These are phyloP conservation scores for Lampris megalopsis DNA, from an alignment of 2,113 vertebrate species.

Conservation along the genomic window DNA sequence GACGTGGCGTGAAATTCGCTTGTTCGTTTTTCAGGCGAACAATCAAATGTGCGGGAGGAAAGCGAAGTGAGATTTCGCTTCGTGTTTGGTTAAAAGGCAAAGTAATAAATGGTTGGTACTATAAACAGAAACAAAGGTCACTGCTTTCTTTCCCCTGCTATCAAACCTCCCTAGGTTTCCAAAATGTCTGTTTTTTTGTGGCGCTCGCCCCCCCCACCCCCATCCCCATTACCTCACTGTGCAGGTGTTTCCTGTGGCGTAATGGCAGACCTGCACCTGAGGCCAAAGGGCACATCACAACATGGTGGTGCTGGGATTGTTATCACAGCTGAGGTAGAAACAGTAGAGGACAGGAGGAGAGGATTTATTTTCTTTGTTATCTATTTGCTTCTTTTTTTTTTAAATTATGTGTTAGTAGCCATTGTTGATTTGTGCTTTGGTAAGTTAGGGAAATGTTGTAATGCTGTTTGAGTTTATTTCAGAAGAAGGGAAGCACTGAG, in stretches of 20 bases:
- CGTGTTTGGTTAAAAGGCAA: conserved; percentile 10
- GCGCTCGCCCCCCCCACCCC: background rate
- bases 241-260: conserved; percentile 45
- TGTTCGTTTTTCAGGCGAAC: no score
- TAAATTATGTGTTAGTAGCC: background rate
- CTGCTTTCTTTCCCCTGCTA: background rate
- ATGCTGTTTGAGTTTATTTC: no score
- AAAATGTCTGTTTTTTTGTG: background rate
- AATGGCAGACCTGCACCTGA: conserved; percentile 16
- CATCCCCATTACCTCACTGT: background rate
- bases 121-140: no score
- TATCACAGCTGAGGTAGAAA: conserved; percentile 3
- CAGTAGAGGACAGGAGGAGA: background rate
- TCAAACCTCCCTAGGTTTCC: background rate
- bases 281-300: conserved; percentile 23
- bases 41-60: no score
- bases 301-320: background rate
- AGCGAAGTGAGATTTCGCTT: no score
- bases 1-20: no score
- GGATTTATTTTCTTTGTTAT: background rate
- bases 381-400: background rate
- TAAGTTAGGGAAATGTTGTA: no score
- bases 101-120: background rate
- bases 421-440: background rate
- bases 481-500: background rate